Evolutionary conservation across 2,888 invertebrate species (phyloP), one percentile per base, ranked within the genome.

Genomic region (Ochropacha duplaris): DNA sequence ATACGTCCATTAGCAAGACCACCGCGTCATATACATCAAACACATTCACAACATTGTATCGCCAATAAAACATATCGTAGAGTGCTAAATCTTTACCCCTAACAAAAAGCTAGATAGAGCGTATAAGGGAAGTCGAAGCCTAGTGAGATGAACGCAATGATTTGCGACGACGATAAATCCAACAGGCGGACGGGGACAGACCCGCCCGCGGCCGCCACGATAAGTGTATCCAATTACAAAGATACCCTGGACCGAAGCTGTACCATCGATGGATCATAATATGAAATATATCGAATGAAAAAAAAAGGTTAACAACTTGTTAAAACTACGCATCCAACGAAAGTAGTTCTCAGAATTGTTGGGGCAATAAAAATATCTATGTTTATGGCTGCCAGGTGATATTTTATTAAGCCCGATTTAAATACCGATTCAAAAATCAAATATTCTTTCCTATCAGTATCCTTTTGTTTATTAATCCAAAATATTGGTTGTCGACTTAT

Each of bases 141-240:
- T 69, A 74, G 71, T 75, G 75, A 83, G 83, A 83, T 80, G 86
- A 83, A 80, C 78, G 81, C 81, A 86, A 86, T 89, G 87, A 88
- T 89, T 88, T 87, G 88, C 86, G 68, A 78, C 74, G 68, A 79
- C 84, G 78, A 88, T 89, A 89, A 90, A 88, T 88, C 79, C 78
- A 73, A 63, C 71, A 69, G 72, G 72, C 70, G 73, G 84, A 84
- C 83, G 81, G 83, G 81, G 81, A 83, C 86, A 79, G 82, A 79
- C 79, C 77, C 78, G 88, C 87, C 88, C 78, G 83, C 79, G 87
- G 90, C 88, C 72, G 76, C 79, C 81, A 78, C 83, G 83, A 83
- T 87, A 88, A 88, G 86, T 87, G 87, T 88, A 88, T 88, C 89
- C 89, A 89, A 90, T 90, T 90, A 90, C 82, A 74, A 81, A 74